These are phyloP conservation scores for Perizoma flavofasciatum DNA, from an alignment of 2,888 invertebrate genomes.

Conservation along the genomic window DNA sequence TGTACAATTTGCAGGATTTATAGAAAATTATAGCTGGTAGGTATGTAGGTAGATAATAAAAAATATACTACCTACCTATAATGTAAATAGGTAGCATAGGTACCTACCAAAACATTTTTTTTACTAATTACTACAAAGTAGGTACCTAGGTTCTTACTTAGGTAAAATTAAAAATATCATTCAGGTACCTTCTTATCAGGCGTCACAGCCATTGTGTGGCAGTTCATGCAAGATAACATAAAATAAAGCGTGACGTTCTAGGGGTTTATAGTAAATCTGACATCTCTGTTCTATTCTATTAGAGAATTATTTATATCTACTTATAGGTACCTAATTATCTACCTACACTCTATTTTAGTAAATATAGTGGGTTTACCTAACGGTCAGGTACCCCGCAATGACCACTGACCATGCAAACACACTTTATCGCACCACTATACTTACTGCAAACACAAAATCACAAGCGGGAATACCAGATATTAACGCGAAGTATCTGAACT, in stretches of 20 bases:
- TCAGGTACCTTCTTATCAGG: slow-evolving; percentile 37
- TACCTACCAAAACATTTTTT: no score
- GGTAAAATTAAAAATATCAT: not conserved
- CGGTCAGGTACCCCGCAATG: slow-evolving; percentile 58
- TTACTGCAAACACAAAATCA: slow-evolving; percentile 61
- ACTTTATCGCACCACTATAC: slow-evolving; percentile 56
- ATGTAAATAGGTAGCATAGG: no score
- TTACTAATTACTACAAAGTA: no score
- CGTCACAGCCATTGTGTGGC: slow-evolving; percentile 24
- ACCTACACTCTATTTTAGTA: no score
- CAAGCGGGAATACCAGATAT: slow-evolving; percentile 78
- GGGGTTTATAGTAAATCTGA: slow-evolving; percentile 10
- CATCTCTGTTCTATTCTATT: slow-evolving; percentile 15
- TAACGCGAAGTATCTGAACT: slow-evolving; percentile 46
- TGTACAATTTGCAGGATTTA: no score
- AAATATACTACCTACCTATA: no score
- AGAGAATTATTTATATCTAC: not conserved
- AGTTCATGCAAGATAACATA: slow-evolving; percentile 27
- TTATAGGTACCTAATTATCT: not conserved
- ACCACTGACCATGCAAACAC: slow-evolving; percentile 53
- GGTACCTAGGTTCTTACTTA: no score
- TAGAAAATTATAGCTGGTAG: no score
- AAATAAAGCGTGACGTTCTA: slow-evolving; percentile 7
- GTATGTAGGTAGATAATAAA: no score
- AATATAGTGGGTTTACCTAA: slow-evolving; percentile 26